Percentiles rank a stretch among this genome's conserved stretches.
These are phyloP conservation scores for Rhynchonema sp. DNA, from an alignment of 2,888 invertebrate genomes.

Conservation along the genomic window DNA sequence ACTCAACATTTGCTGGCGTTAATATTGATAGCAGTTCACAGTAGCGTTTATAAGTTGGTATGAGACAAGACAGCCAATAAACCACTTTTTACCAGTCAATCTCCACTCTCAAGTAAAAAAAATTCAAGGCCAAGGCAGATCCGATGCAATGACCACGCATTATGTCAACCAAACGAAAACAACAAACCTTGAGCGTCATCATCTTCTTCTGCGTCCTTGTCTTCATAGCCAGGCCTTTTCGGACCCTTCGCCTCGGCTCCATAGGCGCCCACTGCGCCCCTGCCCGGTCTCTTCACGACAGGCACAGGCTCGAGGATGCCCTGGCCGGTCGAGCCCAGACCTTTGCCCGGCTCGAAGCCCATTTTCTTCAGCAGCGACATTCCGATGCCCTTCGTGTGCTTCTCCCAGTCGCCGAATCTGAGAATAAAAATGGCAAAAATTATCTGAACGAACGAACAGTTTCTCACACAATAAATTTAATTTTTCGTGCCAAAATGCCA, in stretches of 20 bases:
- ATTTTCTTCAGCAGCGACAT: slow-evolving; percentile 62
- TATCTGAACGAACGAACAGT: no score
- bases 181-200: slow-evolving; percentile 4
- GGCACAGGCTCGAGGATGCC: slow-evolving; percentile 89
- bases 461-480: no score
- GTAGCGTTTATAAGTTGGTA: no score
- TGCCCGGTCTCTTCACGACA: slow-evolving; percentile 64
- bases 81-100: no score
- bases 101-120: no score
- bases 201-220: slow-evolving; percentile 14
- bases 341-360: slow-evolving; percentile 91
- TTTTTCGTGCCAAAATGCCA: no score
- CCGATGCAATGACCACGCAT: slow-evolving; percentile 18
- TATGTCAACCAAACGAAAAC: slow-evolving; percentile 2
- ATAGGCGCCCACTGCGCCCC: slow-evolving; percentile 49
- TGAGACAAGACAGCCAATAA: no score
- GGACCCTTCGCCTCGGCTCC: slow-evolving; percentile 29
- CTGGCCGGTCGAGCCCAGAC: slow-evolving; percentile 79
- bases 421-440: no score
- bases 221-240: slow-evolving; percentile 16
- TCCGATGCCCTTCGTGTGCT: slow-evolving; percentile 87
- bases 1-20: no score
- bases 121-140: slow-evolving; percentile 35
- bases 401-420: slow-evolving; percentile 63
- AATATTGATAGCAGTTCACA: no score